Base-by-base conservation (phyloP, 2,888 invertebrate species). In the Drosophila pullipes region DNA sequence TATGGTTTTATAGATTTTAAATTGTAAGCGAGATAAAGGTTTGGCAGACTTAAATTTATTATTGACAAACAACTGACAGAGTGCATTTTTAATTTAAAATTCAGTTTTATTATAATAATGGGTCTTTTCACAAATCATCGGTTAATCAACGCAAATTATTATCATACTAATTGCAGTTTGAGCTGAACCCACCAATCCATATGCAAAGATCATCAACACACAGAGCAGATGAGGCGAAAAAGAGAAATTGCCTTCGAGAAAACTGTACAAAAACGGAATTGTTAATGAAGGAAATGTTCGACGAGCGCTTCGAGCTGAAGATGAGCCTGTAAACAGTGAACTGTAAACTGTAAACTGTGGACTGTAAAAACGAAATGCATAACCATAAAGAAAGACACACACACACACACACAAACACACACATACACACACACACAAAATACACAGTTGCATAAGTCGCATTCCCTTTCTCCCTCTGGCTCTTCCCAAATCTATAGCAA, bases 261-360 rank as follows among this genome's bases (percentile, higher is more conserved):
- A 83, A 83, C 53, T 75, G 64, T 58, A 78, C 79, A 64, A 84
- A 80, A 86, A 74, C 77, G 77, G 82, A 83, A 89, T 89, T 37
- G 87, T 78, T 86, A 86, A 86, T 89, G 89, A 89, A 87, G 86
- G 83, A 86, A 89, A 86, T 89, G 83, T 67, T 71, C 66, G 75
- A 58, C 52, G 62, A 53, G 66, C 52, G 53, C 49, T 58, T 25
- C 61, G 35, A 81, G 66, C 63, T 55, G 69, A 69, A 86, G 82
- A 75, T 75, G 81, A 84, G 85, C 85, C 83, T 76, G 82, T 78
- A 70, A 75, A 75, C 63, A 55, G 33, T 72, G 62, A 76, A 63
- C 39, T 62, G 70, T 78, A 81, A 83, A 71, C 67, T 49, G 68
- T 85, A 72, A 68, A 70, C 80, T 83, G 72, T 74, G 47, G 52